Conservation (phyloP, 37 sponge, comb jelly and placozoan species). For the Spongilla lacustris region DNA sequence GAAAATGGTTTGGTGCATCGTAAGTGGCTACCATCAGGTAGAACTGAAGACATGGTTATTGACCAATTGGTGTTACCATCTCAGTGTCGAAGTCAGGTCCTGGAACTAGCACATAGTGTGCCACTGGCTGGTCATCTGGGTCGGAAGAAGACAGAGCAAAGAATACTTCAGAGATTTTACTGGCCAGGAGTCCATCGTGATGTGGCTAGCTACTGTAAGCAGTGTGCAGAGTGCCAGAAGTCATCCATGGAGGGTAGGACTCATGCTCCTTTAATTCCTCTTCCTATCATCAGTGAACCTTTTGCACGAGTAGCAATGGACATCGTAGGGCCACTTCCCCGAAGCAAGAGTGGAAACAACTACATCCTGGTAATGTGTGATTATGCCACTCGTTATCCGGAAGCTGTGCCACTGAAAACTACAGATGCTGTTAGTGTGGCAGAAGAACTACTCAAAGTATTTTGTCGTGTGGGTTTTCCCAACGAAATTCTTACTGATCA, state of each 20-base stretch:
- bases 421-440: slow-evolving; percentile 48
- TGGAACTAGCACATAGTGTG: slow-evolving; percentile 21
- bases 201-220: slow-evolving; percentile 16
- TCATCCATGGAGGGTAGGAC: not conserved
- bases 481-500: slow-evolving; percentile 42
- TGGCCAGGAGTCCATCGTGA: slow-evolving; percentile 24
- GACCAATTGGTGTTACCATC: slow-evolving; percentile 26
- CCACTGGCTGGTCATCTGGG: slow-evolving; percentile 34
- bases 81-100: slow-evolving; percentile 8
- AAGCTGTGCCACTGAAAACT: slow-evolving; percentile 26
- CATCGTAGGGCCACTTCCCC: slow-evolving; percentile 33
- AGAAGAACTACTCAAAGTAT: slow-evolving; percentile 22
- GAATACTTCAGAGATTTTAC: slow-evolving; percentile 29
- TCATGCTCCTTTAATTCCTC: slow-evolving; percentile 16
- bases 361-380: slow-evolving; percentile 46
- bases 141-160: slow-evolving; percentile 25
- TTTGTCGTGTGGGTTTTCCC: slow-evolving; percentile 42
- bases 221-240: slow-evolving; percentile 35
- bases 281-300: slow-evolving; percentile 25
- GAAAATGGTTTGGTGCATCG: not conserved
- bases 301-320: slow-evolving; percentile 52
- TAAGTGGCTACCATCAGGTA: not conserved
- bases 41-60: not conserved
- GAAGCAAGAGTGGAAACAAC: slow-evolving; percentile 9
- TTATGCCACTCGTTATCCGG: slow-evolving; percentile 42